Evolutionary conservation across 37 sponge, comb jelly and placozoan genomes (phyloP).

Genomic region (Spongia lamella): DNA sequence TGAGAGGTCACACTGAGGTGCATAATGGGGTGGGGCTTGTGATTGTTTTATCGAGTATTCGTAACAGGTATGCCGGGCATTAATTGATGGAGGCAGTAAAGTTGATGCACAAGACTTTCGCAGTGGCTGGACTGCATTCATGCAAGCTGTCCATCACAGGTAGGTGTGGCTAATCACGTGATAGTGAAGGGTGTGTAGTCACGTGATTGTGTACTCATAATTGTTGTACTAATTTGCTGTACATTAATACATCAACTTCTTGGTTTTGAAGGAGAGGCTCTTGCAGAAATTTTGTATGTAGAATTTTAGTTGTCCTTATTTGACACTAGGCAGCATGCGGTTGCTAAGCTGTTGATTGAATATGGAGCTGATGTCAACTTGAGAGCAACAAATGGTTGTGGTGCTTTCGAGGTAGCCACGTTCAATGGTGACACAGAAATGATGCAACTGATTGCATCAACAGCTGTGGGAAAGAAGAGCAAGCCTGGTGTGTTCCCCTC

Average conservation of each 20-base stretch:
- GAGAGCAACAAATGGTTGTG: conserved; percentile 60
- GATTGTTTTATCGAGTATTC: background rate
- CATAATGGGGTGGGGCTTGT: background rate
- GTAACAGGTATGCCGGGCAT: conserved; percentile 33
- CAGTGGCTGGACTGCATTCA: conserved; percentile 81
- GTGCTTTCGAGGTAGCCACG: conserved; percentile 55
- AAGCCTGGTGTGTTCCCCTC: too few relatives aligned
- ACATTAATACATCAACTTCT: too few relatives aligned
- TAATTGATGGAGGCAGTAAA: conserved; percentile 50
- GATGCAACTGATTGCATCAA: conserved; percentile 45
- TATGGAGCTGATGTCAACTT: conserved; percentile 67
- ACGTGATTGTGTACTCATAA: too few relatives aligned
- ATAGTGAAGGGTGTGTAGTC: background rate
- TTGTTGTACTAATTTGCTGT: too few relatives aligned
- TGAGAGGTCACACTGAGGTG: conserved; percentile 66
- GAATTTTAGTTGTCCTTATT: background rate
- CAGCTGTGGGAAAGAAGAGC: conserved; percentile 31
- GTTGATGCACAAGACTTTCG: conserved; percentile 66
- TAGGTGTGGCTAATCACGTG: conserved; percentile 12
- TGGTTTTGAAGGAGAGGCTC: too few relatives aligned
- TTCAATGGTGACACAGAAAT: conserved; percentile 45
- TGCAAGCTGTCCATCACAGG: conserved; percentile 83
- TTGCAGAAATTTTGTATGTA: too few relatives aligned
- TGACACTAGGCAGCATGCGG: conserved; percentile 47
- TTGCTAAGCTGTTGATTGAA: conserved; percentile 49